Conservation (phyloP, 2,888 invertebrate genomes). For the Stictocephala bisonia region DNA sequence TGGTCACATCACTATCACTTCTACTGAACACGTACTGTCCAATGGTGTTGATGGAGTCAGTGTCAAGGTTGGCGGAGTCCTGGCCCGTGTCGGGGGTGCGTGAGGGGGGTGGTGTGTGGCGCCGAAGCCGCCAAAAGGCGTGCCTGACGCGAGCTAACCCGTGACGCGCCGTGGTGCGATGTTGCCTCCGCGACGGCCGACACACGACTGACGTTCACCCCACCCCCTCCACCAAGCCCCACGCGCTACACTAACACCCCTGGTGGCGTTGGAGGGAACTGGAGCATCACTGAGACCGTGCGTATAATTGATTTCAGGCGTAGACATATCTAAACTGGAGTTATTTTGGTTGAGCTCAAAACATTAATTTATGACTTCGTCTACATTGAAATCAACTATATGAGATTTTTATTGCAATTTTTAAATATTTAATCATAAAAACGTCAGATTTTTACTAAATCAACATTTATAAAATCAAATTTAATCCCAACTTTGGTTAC, state of each 20-base stretch:
- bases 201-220: constrained; percentile 11
- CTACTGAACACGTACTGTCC: constrained; percentile 40
- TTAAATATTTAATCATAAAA: no score
- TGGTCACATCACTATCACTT: no score
- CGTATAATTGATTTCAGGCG: no score
- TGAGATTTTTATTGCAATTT: no score
- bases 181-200: constrained; percentile 16
- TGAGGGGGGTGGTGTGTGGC: constrained; percentile 50
- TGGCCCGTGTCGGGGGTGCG: constrained; percentile 44
- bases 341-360: no score
- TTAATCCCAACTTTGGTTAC: no score
- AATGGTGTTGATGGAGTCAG: constrained; percentile 48
- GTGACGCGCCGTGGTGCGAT: constrained; percentile 62
- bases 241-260: not conserved
- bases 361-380: no score
- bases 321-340: no score
- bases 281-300: no score
- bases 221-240: not conserved
- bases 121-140: constrained; percentile 64
- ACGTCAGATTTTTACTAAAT: no score
- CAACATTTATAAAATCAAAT: no score
- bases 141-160: constrained; percentile 56
- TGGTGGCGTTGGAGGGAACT: not conserved
- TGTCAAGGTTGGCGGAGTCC: constrained; percentile 45
- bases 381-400: no score